Conservation (phyloP, 2,888 invertebrate species). For the Platycnemis pennipes region DNA sequence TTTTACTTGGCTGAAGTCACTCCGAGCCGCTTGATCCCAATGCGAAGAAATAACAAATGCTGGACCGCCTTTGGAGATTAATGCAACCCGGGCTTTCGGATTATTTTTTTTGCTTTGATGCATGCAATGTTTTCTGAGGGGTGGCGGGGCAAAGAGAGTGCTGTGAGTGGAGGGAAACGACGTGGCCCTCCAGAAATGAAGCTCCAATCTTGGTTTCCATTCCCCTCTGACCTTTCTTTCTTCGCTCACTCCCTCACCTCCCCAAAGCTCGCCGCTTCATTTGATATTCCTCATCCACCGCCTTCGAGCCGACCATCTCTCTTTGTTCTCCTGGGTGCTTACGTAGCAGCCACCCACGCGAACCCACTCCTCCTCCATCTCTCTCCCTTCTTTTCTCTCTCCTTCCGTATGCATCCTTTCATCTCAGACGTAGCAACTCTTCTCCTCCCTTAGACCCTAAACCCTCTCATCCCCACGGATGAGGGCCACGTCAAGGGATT, state of each 20-base stretch:
- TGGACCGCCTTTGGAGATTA: no score
- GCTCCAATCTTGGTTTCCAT: background rate
- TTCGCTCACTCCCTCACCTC: background rate
- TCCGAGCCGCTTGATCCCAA: no score
- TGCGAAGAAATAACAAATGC: no score
- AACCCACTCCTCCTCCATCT: background rate
- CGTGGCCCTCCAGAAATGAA: background rate
- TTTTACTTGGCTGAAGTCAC: no score
- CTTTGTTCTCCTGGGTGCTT: background rate
- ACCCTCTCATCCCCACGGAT: background rate
- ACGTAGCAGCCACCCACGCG: background rate
- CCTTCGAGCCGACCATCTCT: background rate
- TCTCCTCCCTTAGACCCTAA: background rate
- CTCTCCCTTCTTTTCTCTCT: background rate
- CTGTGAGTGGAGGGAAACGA: background rate
- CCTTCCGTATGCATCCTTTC: slow-evolving; percentile 40
- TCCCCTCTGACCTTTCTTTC: background rate
- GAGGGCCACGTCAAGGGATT: no score
- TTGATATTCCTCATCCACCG: background rate
- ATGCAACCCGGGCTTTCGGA: background rate
- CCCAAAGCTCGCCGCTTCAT: background rate
- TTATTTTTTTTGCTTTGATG: background rate
- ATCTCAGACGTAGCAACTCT: background rate
- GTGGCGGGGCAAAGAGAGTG: background rate
- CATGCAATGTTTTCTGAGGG: background rate